Evolutionary conservation across 2,113 vertebrate species (phyloP).

Genomic region (Sprattus sprattus): DNA sequence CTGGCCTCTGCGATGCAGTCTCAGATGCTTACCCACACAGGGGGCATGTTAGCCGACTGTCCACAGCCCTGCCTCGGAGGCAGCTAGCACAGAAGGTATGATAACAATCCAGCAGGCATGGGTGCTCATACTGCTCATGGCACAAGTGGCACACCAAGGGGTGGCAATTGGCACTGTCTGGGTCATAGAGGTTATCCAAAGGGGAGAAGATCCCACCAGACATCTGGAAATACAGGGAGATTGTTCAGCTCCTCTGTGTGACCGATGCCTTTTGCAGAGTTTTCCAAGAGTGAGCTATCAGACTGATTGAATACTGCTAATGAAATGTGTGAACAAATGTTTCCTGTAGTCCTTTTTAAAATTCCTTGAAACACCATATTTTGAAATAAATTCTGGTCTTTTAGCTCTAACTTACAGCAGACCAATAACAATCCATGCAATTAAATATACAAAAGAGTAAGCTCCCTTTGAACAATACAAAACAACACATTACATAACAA

Average conservation of each 20-base stretch:
- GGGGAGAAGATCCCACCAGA: conserved; percentile 79
- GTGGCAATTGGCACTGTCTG: conserved; percentile 75
- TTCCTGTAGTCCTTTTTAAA: background rate
- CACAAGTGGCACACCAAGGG: conserved; percentile 81
- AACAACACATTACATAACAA: conserved; percentile 18
- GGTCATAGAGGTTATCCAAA: conserved; percentile 68
- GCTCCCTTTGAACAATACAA: background rate
- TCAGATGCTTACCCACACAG: conserved; percentile 74
- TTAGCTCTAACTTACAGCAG: background rate
- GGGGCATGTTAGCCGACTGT: conserved; percentile 74
- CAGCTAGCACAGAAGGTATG: conserved; percentile 82
- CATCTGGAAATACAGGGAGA: conserved; percentile 64
- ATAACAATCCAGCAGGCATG: conserved; percentile 84
- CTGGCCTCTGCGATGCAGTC: background rate
- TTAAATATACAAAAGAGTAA: background rate
- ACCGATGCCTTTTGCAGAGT: background rate
- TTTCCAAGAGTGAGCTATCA: background rate
- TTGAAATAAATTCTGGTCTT: background rate
- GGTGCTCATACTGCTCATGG: conserved; percentile 77
- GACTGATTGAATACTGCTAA: background rate
- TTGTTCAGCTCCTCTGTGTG: conserved; percentile 14
- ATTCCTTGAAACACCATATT: background rate
- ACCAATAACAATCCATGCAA: background rate
- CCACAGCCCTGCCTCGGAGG: conserved; percentile 71
- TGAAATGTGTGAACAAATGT: background rate